Base-by-base conservation (phyloP, 2,113 vertebrate genomes). In the Pygathrix nemaeus region DNA sequence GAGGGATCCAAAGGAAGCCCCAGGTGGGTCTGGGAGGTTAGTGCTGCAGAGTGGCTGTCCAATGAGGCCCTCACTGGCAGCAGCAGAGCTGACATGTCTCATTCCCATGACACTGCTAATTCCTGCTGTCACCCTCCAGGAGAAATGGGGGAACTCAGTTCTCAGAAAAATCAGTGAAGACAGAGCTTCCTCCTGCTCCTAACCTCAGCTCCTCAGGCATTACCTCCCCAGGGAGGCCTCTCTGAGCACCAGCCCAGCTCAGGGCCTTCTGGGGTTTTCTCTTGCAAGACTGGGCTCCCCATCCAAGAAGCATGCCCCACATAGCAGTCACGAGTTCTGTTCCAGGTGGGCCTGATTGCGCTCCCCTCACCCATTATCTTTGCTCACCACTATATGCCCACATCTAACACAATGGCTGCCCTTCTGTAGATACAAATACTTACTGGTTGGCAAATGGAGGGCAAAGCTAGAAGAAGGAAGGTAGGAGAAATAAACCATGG, bases 51-150 rank as follows among this genome's bases (percentile, higher is more conserved):
- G 45, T 27, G 38, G 57, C 81, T 78, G n/a, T n/a, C 91, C 55
- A 12, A 0, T 0, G 4, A 5, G 70, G 43, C 10, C n/a, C 43
- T 43, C 43, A 9, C 10, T 14, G 4, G 17, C 38, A 87, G 68
- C 52, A 52, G 76, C 81, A 40, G 17, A 23, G 25, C 11, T 17
- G 38, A 6, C 2, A 3, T 12, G 21, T 32, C 30, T 73, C 23
- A 18, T 0, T 12, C 38, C 75, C 79, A n/a, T 1, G 8, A 40
- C 66, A 66, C 21, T 8, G 17, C 48, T 93, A n/a, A 57, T 17
- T 16, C 45, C 70, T 52, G 4, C 68, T 38, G 3, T 3, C 30
- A 23, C 2, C 38, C 25, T n/a, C 48, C 7, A 32, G 27, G 25
- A 81, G 55, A 84, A 55, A 68, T 27, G n/a, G 9, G 1, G 1